Percentiles rank a stretch among this genome's conserved stretches.
phyloP scores from a whole-genome alignment of 2,797 vertebrate species.

The Sebastiscus albofasciatus region DNA sequence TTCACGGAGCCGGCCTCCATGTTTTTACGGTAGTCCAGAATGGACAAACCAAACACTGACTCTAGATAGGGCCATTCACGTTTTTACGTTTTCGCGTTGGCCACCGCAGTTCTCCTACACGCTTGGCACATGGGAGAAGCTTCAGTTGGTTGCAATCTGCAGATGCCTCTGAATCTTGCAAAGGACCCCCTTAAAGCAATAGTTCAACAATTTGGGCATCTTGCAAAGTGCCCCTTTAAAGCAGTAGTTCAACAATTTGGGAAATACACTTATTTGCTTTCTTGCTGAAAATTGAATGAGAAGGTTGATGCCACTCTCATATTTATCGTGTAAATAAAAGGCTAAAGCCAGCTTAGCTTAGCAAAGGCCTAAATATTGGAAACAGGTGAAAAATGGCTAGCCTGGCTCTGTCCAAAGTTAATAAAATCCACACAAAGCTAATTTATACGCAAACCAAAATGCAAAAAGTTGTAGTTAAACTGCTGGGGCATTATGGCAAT shows the following conservation, averaged over 20 bases:
- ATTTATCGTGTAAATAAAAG: constrained; percentile 1
- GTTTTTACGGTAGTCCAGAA: no score
- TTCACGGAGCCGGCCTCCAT: fast-evolving
- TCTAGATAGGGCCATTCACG: no score
- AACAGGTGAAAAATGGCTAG: background rate
- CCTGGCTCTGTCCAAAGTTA: background rate
- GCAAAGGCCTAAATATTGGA: background rate
- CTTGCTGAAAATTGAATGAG: background rate
- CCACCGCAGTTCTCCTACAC: no score
- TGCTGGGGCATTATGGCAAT: background rate
- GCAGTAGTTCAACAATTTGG: background rate
- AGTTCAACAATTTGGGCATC: no score
- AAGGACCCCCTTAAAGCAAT: no score
- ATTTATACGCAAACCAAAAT: background rate
- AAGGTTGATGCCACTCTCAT: background rate
- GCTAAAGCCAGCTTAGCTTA: background rate
- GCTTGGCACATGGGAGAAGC: no score
- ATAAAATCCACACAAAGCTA: background rate
- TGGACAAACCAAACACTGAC: no score
- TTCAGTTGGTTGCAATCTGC: no score
- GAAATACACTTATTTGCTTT: background rate
- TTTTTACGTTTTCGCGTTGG: no score
- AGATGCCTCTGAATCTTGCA: no score
- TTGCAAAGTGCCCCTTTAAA: no score
- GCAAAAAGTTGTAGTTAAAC: background rate